A percentile compares a stretch with the other conserved stretches of the same genome.
Conservation (phyloP, 2,888 invertebrate species). For the Ectemnius lituratus region DNA sequence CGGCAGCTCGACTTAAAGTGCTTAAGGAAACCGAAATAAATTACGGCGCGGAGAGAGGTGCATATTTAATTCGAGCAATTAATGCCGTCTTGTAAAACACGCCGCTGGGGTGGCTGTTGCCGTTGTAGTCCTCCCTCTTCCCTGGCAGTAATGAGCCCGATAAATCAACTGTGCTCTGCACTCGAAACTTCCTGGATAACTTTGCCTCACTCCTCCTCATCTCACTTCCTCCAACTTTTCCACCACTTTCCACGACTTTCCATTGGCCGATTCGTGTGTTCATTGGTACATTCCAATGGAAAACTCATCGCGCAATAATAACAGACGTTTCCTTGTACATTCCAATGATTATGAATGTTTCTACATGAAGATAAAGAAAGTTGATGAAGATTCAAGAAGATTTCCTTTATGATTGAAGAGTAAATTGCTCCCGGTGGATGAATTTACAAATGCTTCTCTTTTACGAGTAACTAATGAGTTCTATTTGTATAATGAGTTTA, state of each 20-base stretch:
- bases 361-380: too few species aligned
- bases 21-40: slow-evolving; percentile 76
- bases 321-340: too few species aligned
- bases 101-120: slow-evolving; percentile 73
- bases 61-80: slow-evolving; percentile 78
- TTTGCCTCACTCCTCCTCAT: slow-evolving; percentile 64
- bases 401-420: neutral
- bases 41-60: slow-evolving; percentile 75
- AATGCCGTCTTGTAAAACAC: slow-evolving; percentile 78
- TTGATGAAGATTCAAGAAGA: neutral
- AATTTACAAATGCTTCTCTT: neutral
- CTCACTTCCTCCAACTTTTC: slow-evolving; percentile 48
- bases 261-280: neutral
- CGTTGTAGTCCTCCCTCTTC: slow-evolving; percentile 63
- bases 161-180: slow-evolving; percentile 77
- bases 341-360: too few species aligned
- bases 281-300: slow-evolving; percentile 46
- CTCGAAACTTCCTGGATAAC: slow-evolving; percentile 76
- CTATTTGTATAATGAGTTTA: neutral
- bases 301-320: slow-evolving; percentile 3
- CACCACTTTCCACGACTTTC: slow-evolving; percentile 6
- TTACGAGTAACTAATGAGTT: neutral
- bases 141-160: slow-evolving; percentile 77
- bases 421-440: neutral
- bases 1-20: slow-evolving; percentile 69